Conservation (phyloP, 2,888 invertebrate genomes). For the Adineta ricciae region DNA sequence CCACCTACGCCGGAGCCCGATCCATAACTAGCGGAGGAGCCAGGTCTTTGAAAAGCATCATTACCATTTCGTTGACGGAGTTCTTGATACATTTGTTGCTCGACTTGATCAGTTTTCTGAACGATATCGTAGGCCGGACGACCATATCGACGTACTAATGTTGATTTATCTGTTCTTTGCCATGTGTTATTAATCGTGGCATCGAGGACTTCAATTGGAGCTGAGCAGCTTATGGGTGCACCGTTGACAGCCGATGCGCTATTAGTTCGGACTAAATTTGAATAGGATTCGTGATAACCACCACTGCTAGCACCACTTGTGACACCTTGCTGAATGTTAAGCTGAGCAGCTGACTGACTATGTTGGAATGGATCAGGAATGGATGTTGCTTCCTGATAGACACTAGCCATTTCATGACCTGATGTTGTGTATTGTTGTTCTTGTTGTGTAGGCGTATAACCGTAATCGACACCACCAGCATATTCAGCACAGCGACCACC, state of each 20-base stretch:
- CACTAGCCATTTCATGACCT: not conserved
- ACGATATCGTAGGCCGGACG: not conserved
- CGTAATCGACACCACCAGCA: constrained; percentile 13
- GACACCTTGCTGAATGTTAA: not conserved
- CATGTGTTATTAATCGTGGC: not conserved
- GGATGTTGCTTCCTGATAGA: not conserved
- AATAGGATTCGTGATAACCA: not conserved
- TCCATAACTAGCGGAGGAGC: not conserved
- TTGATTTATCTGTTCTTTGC: constrained; percentile 3
- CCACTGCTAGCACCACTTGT: not conserved
- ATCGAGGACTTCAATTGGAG: constrained; percentile 2
- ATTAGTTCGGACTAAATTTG: not conserved
- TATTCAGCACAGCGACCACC: not conserved
- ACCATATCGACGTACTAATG: not conserved
- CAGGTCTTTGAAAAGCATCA: not conserved
- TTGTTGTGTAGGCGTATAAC: constrained; percentile 19
- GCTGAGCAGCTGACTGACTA: not conserved
- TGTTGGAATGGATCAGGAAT: not conserved
- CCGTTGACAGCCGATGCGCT: not conserved
- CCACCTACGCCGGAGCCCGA: not conserved
- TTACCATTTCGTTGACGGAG: not conserved
- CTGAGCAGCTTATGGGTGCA: not conserved
- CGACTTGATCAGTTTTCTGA: not conserved
- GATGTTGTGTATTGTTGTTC: not conserved
- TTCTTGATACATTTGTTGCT: not conserved